These are phyloP conservation scores for Nothocercus julius DNA, from an alignment of 2,113 vertebrate genomes.

Conservation along the genomic window DNA sequence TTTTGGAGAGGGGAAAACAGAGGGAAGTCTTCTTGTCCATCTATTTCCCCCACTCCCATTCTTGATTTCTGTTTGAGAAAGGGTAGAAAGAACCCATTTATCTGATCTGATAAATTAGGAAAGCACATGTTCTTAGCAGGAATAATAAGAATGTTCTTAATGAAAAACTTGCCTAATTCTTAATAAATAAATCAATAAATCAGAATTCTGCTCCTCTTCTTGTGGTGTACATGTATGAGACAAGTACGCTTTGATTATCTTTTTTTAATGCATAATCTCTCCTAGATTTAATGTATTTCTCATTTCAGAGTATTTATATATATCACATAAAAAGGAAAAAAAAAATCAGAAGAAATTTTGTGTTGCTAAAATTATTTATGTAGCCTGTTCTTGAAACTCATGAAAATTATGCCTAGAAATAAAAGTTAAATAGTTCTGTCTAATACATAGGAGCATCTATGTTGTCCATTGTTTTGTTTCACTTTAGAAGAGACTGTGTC, in stretches of 20 bases:
- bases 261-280: background rate
- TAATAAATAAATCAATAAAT: background rate
- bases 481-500: background rate
- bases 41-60: too few species aligned
- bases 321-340: too few species aligned
- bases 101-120: background rate
- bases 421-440: background rate
- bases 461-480: background rate
- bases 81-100: background rate
- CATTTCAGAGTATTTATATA: background rate
- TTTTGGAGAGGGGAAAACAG: rapidly evolving
- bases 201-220: background rate
- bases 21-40: background rate
- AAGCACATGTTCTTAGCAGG: background rate
- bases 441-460: background rate
- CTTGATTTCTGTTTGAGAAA: background rate
- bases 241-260: background rate
- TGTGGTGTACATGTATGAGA: background rate
- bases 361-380: background rate
- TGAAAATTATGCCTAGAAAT: background rate
- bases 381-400: background rate
- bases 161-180: background rate
- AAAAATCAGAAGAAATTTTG: background rate
- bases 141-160: background rate
- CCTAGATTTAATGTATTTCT: background rate